These are phyloP conservation scores for Amphipoea lucens DNA, from an alignment of 2,888 invertebrate species.

Conservation along the genomic window DNA sequence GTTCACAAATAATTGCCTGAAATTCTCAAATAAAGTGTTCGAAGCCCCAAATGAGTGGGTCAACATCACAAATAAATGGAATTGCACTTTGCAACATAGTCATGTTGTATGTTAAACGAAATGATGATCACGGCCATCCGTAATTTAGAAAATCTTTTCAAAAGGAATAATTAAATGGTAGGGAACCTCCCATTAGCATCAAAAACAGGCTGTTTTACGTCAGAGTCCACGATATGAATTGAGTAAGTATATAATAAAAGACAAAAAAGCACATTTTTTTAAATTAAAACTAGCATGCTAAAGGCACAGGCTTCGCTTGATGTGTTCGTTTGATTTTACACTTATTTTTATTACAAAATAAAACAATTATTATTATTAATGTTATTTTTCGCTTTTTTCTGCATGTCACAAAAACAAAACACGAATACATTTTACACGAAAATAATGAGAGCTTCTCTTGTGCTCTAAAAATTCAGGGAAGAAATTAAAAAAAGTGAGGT, in stretches of 20 bases:
- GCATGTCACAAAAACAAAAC: slow-evolving; percentile 60
- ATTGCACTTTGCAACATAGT: too few relatives aligned
- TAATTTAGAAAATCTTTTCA: neutral
- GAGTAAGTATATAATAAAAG: slow-evolving; percentile 47
- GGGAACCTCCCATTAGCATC: neutral
- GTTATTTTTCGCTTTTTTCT: slow-evolving; percentile 60
- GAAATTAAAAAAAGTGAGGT: neutral
- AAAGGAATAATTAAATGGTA: neutral
- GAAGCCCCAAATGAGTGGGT: neutral
- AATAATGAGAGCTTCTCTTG: neutral
- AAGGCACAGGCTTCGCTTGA: slow-evolving; percentile 75
- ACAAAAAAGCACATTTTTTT: slow-evolving; percentile 34
- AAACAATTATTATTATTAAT: slow-evolving; percentile 57
- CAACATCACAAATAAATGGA: too few relatives aligned
- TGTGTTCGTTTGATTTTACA: slow-evolving; percentile 69
- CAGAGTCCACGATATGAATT: too few relatives aligned
- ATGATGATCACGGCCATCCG: neutral
- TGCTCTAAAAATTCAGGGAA: neutral
- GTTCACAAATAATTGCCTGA: too few relatives aligned
- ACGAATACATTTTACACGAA: slow-evolving; percentile 39
- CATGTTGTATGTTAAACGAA: neutral
- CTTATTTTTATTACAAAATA: slow-evolving; percentile 48
- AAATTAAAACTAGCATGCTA: slow-evolving; percentile 69
- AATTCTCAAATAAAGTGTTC: too few relatives aligned
- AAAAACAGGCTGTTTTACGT: too few relatives aligned